Evolutionary conservation across 2,113 vertebrate genomes (phyloP).

Genomic region (Struthidea cinerea): DNA sequence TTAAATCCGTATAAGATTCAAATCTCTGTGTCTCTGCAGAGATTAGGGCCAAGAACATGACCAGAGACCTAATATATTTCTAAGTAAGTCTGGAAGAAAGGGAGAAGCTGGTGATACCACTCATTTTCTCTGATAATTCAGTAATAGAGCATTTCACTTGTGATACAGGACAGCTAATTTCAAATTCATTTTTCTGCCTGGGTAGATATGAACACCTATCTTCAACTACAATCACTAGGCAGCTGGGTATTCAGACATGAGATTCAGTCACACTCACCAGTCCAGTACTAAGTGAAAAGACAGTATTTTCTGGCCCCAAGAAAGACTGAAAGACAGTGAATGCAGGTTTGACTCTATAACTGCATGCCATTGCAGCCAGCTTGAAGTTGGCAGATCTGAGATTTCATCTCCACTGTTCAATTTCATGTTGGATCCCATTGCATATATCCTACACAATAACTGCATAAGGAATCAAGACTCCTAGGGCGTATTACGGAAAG

Average conservation of each 20-base stretch:
- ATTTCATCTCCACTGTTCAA: not conserved
- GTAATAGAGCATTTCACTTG: not conserved
- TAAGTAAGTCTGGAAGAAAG: not conserved
- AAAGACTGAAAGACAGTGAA: not conserved
- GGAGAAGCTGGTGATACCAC: not conserved
- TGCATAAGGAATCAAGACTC: not conserved
- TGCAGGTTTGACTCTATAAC: not conserved
- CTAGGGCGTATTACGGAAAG: not conserved
- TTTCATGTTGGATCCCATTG: not conserved
- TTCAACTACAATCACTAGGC: not conserved
- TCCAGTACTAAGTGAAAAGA: not conserved
- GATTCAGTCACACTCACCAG: not conserved
- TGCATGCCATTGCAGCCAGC: not conserved
- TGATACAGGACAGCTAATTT: not conserved
- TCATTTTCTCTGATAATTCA: not conserved
- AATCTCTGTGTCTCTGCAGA: not conserved
- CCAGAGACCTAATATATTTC: not conserved
- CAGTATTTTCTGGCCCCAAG: not conserved
- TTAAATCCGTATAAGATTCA: not conserved
- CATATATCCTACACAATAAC: not conserved
- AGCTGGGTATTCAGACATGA: not conserved
- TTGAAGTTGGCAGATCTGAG: not conserved
- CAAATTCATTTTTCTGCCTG: not conserved
- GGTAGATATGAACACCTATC: not conserved
- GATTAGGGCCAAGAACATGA: not conserved